phyloP scores from a whole-genome alignment of 2,113 vertebrate species.

The rat (Rattus norvegicus) region GRCr8 NC_086022.1:93568001-93568500 shows the following conservation, averaged over 20 bases:
- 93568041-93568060: not conserved
- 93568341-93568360: not conserved
- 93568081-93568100: conserved; percentile 61
- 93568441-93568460: not conserved
- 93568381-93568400: not conserved
- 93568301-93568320: not conserved
- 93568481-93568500: not conserved
- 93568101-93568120: conserved; percentile 46
- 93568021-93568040: fast-evolving
- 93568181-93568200: conserved; percentile 33
- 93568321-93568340: not conserved
- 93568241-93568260: not conserved
- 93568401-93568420: not conserved
- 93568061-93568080: conserved; percentile 54
- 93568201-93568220: not conserved
- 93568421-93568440: not conserved
- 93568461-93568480: not conserved
- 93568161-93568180: conserved; percentile 53
- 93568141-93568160: conserved; percentile 48
- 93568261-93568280: not conserved
- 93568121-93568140: not conserved
- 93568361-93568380: not conserved
- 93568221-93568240: conserved; percentile 56
- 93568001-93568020: too few species aligned
- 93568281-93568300: conserved; percentile 51